These are phyloP conservation scores for Solen grandis DNA, from an alignment of 1,140 invertebrate genomes.

Conservation along the genomic window DNA sequence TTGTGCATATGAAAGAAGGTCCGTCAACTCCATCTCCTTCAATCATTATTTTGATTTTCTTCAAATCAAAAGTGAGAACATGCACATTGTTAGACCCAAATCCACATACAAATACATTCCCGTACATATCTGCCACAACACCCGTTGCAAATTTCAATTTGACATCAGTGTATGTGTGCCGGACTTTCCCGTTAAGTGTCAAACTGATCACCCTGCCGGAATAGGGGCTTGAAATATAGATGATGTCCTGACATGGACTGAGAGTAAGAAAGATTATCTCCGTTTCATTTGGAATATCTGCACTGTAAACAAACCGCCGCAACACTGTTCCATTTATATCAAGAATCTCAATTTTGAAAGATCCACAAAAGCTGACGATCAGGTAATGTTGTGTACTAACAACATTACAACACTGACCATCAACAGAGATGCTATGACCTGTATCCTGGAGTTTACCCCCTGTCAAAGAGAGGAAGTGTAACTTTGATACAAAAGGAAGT, in stretches of 20 bases:
- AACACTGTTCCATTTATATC: too few relatives aligned
- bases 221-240: constrained; percentile 1
- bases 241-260: not conserved
- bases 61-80: not conserved
- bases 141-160: not conserved
- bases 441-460: not conserved
- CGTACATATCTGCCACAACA: not conserved
- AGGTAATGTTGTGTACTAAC: not conserved
- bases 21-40: not conserved
- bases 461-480: not conserved
- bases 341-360: too few relatives aligned
- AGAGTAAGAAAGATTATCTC: not conserved
- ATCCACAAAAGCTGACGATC: not conserved
- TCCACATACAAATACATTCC: constrained; percentile 16
- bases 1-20: too few relatives aligned
- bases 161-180: constrained; percentile 2
- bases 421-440: not conserved
- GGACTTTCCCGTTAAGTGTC: constrained; percentile 1
- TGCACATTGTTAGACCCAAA: constrained; percentile 17
- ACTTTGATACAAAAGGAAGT: not conserved
- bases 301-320: not conserved
- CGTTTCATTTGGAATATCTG: not conserved
- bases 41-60: not conserved
- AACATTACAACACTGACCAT: not conserved
- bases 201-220: not conserved